Percentiles rank a stretch among this genome's conserved stretches.
phyloP scores from a whole-genome alignment of 2,797 vertebrate species.

The Characodon lateralis region DNA sequence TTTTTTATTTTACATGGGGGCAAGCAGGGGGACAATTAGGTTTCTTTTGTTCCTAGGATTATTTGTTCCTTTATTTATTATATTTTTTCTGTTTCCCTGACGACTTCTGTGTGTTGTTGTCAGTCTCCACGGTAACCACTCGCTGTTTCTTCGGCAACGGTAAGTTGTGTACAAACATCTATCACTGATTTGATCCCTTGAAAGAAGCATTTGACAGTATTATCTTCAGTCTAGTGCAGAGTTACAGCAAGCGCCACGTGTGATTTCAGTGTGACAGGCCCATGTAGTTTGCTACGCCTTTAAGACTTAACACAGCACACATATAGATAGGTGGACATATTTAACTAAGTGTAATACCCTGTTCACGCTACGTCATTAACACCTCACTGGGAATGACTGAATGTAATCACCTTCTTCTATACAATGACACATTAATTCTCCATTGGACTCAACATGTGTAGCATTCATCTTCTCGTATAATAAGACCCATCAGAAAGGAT shows the following conservation, averaged over 20 bases:
- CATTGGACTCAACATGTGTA: conserved; percentile 43
- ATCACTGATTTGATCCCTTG: conserved; percentile 76
- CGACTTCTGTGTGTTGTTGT: conserved; percentile 86
- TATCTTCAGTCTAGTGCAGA: conserved; percentile 30
- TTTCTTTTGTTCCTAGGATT: conserved; percentile 77
- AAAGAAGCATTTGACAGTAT: conserved; percentile 57
- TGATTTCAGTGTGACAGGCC: conserved; percentile 9
- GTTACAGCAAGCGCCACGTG: conserved; percentile 19
- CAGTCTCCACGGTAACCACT: conserved; percentile 86
- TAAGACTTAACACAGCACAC: conserved; percentile 21
- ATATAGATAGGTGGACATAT: conserved; percentile 37
- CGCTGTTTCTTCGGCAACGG: conserved; percentile 83
- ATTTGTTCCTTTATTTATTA: conserved; percentile 83
- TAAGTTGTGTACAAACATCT: conserved; percentile 83
- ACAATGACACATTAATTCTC: conserved; percentile 73
- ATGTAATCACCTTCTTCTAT: conserved; percentile 74
- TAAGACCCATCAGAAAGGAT: conserved; percentile 54
- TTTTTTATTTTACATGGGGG: conserved; percentile 36
- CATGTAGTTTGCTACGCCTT: conserved; percentile 16
- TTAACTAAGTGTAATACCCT: conserved; percentile 41
- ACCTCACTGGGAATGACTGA: conserved; percentile 77
- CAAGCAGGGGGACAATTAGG: conserved; percentile 43
- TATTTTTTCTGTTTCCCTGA: conserved; percentile 86
- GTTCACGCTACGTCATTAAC: conserved; percentile 73
- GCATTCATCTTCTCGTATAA: conserved; percentile 50